Evolutionary conservation across 2,888 invertebrate genomes (phyloP).

Genomic region (Ectropis crepuscularia): DNA sequence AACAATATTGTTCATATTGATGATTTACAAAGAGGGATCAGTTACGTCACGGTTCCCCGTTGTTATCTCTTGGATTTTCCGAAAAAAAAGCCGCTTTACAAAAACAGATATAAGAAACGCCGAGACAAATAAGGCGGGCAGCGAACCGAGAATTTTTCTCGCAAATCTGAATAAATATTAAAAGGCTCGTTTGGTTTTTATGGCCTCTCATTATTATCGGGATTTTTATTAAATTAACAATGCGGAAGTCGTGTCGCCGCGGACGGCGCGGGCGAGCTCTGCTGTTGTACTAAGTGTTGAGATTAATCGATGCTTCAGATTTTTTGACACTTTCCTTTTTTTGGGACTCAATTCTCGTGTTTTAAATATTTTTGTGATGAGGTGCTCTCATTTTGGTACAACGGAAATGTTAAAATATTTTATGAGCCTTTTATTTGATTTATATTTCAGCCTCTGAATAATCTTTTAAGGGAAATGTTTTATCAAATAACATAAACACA

Average conservation of each 20-base stretch:
- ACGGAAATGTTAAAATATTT: too few species aligned
- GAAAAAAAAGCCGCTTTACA: slow-evolving; percentile 60
- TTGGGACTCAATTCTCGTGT: not conserved
- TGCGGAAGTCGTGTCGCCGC: slow-evolving; percentile 30
- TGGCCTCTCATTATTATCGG: slow-evolving; percentile 55
- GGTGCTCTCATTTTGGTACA: too few species aligned
- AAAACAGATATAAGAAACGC: slow-evolving; percentile 62
- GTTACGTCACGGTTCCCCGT: slow-evolving; percentile 50
- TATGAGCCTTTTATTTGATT: too few species aligned
- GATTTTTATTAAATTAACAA: slow-evolving; percentile 58
- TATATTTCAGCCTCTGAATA: too few species aligned
- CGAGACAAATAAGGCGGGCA: slow-evolving; percentile 61
- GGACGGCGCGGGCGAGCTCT: slow-evolving; percentile 1
- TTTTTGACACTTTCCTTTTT: slow-evolving; percentile 6
- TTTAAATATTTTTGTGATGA: too few species aligned
- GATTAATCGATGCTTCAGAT: slow-evolving; percentile 3
- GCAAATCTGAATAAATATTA: slow-evolving; percentile 65
- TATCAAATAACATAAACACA: too few species aligned
- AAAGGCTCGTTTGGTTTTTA: slow-evolving; percentile 59
- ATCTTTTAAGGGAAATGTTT: too few species aligned
- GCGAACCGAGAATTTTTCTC: slow-evolving; percentile 55
- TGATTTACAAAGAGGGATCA: slow-evolving; percentile 59
- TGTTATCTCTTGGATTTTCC: slow-evolving; percentile 54
- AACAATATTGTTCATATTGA: slow-evolving; percentile 57
- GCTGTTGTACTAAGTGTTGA: slow-evolving; percentile 21